Percentiles rank a stretch among this genome's conserved stretches.
phyloP scores from a whole-genome alignment of 2,888 invertebrate genomes.

The Blastobasis lacticolella region DNA sequence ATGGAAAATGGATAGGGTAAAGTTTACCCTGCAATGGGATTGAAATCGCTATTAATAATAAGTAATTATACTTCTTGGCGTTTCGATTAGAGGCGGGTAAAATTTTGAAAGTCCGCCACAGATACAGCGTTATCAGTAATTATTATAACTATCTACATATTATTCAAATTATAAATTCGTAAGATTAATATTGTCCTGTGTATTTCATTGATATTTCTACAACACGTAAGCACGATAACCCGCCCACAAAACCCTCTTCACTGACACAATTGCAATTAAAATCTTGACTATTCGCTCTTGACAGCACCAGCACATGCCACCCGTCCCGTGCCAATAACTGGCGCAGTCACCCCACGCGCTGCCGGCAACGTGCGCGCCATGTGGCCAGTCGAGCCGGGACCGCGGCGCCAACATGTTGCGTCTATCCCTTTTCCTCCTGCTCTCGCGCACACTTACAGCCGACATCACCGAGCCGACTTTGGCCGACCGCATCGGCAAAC shows the following conservation, averaged over 20 bases:
- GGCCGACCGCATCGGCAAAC: conserved; percentile 40
- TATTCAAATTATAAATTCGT: too few species aligned
- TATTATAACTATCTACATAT: background rate
- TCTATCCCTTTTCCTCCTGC: conserved; percentile 35
- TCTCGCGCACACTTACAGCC: conserved; percentile 39
- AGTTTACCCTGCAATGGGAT: background rate
- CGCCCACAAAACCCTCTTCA: background rate
- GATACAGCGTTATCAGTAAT: background rate
- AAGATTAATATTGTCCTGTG: too few species aligned
- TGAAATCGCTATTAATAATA: too few species aligned
- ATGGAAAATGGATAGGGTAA: too few species aligned
- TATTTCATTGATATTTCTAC: too few species aligned
- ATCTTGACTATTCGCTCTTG: background rate
- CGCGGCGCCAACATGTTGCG: conserved; percentile 51
- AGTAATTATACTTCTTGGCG: too few species aligned
- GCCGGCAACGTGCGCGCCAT: conserved; percentile 11
- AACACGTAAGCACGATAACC: background rate
- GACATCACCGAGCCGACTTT: conserved; percentile 46
- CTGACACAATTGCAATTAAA: background rate
- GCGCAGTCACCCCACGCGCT: background rate
- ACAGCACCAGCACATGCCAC: background rate
- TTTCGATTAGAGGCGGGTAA: too few species aligned
- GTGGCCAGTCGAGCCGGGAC: conserved; percentile 34
- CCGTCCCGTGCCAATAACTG: background rate
- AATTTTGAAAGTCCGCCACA: too few species aligned